Evolutionary conservation across 2,797 vertebrate genomes (phyloP), one percentile per base, ranked within the genome.

Genomic region (Gallinago nigripennis): DNA sequence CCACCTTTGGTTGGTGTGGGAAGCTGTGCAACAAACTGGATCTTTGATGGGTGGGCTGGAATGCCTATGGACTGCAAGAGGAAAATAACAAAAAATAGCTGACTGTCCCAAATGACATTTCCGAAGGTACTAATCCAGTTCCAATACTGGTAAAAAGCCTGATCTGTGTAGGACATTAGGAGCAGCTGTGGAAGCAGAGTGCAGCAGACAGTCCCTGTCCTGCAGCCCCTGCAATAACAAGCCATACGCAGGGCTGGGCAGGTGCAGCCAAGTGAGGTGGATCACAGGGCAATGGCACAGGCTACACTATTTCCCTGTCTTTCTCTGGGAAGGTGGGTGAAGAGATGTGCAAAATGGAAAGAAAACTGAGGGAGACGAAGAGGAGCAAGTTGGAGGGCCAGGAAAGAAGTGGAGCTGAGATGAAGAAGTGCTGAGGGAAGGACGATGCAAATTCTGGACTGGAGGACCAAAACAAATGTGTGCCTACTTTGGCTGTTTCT

Each of bases 191-290:
- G 86, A 82, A 88, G 68, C 88, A 66, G 50, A 83, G 58, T 2
- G n/a, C 13, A 10, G 43, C 78, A 61, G 43, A 17, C 51, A 45
- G 66, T 8, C 79, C 75, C 73, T 86, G 63, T 69, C 37, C 66
- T 17, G 9, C 5, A 70, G 66, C 48, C 54, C 13, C 8, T 56
- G 60, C 12, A 37, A 48, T 31, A 69, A 25, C 54, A 72, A 78
- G 27, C 33, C 4, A 0, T 28, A 2, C 1, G 6, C 1, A 19
- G 50, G 48, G 20, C 2, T 64, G 51, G 41, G 43, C 43, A 72
- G 23, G 24, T 7, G 9, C 41, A 79, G 53, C 33, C 60, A 39
- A 57, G 14, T 17, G 53, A 50, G 27, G 6, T 6, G 24, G 27
- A 33, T 60, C 27, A n/a, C 0, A 68, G 31, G 28, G 48, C 20